Base-by-base conservation (phyloP, 37 sponge, comb jelly and placozoan species). In the Halichondria panicea region DNA sequence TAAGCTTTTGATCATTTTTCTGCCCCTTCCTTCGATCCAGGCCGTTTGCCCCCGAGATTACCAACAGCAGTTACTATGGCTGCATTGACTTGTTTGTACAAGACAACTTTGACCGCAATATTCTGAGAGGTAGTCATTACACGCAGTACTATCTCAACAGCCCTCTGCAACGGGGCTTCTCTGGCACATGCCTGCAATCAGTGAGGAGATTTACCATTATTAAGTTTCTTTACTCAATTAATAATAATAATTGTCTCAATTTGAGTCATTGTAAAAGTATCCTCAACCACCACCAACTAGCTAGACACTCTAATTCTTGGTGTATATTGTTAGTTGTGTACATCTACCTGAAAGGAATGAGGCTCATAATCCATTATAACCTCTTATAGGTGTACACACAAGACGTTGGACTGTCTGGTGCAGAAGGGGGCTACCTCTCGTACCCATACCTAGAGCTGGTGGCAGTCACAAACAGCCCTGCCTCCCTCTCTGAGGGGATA, bases 331-430 rank as follows among this genome's bases (percentile, higher is more conserved):
- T n/a, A n/a, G n/a, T n/a, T n/a, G n/a, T n/a, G n/a, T n/a, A n/a
- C n/a, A n/a, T n/a, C n/a, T n/a, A n/a, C n/a, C 6, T 22, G 59
- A 31, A 58, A 31, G 28, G 11, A 58, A 58, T 58, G 4, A 30
- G 7, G 4, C 59, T 31, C 59, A 25, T 34, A 7, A 7, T 7
- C 38, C 65, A 8, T 33, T 19, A 67, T 5, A 41, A 21, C 31
- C 7, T 55, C 43, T 62, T 45, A 11, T 35, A 78, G 79, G 39
- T n/a, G 0, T 78, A 78, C 28, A 55, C 58, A 2, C 19, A 44
- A 4, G 79, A 78, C 11, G 58, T 78, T 4, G 68, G 79, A 55
- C 41, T 78, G n/a, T 56, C 55, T 68, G 79, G 79, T 18, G 33
- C 52, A 19, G 2, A 36, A 4, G 50, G 34, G 21, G 28, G 50